These are phyloP conservation scores for Sminthurides bifidus DNA, from an alignment of 1,140 invertebrate genomes.

Conservation along the genomic window DNA sequence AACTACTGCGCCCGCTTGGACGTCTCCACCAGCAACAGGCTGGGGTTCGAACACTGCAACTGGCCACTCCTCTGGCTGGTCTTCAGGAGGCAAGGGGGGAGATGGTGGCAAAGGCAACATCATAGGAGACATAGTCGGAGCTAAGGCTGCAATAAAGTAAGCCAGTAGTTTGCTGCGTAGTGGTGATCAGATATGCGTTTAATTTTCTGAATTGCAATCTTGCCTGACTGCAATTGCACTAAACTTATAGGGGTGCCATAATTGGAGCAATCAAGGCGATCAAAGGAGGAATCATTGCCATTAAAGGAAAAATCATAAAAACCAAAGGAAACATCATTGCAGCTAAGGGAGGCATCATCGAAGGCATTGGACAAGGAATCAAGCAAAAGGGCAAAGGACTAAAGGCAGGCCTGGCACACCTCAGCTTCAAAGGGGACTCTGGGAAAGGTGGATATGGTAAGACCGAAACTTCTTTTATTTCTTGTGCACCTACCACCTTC, in stretches of 20 bases:
- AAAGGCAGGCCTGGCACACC: conserved; percentile 22
- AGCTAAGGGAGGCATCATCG: conserved; percentile 58
- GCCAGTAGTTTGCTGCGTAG: too few species aligned
- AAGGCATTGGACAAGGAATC: conserved; percentile 30
- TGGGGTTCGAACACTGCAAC: not conserved
- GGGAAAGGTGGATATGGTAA: conserved; percentile 26
- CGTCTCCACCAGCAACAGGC: not conserved
- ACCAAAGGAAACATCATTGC: conserved; percentile 61
- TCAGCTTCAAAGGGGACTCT: conserved; percentile 23
- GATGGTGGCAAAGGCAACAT: conserved; percentile 16
- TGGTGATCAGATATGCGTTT: too few species aligned
- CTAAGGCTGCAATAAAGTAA: conserved; percentile 31
- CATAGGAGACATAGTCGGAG: conserved; percentile 26
- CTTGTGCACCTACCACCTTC: not conserved
- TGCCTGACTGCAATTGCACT: too few species aligned
- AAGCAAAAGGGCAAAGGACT: conserved; percentile 27
- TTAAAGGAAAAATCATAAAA: conserved; percentile 72
- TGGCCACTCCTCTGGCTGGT: not conserved
- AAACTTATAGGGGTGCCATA: conserved; percentile 26
- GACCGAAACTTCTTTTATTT: not conserved
- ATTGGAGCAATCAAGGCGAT: conserved; percentile 68
- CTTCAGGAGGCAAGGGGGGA: not conserved
- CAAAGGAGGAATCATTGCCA: conserved; percentile 64
- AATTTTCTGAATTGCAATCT: too few species aligned
- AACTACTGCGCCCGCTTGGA: not conserved